Percentiles rank a stretch among this genome's conserved stretches.
phyloP scores from a whole-genome alignment of 2,113 vertebrate species.

The human region GRCh38 chr7:18214001-18214500 shows the following conservation, averaged over 20 bases:
- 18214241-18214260: slow-evolving; percentile 32
- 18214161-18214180: too few species aligned
- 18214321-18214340: slow-evolving; percentile 37
- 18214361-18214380: neutral
- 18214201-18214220: too few species aligned
- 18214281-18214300: neutral
- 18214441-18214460: neutral
- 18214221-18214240: slow-evolving; percentile 11
- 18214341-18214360: slow-evolving; percentile 12
- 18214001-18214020: slow-evolving; percentile 18
- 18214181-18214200: slow-evolving; percentile 8
- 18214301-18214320: slow-evolving; percentile 22
- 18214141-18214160: neutral
- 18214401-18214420: neutral
- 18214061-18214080: neutral
- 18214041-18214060: slow-evolving; percentile 6
- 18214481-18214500: neutral
- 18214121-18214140: slow-evolving; percentile 31
- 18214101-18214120: neutral
- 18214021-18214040: neutral
- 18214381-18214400: neutral
- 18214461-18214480: neutral
- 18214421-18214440: slow-evolving; percentile 46
- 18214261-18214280: slow-evolving; percentile 38
- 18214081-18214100: neutral